A percentile compares a stretch with the other conserved stretches of the same genome.
phyloP scores from a whole-genome alignment of 2,113 vertebrate genomes.

The Pelobates fuscus region DNA sequence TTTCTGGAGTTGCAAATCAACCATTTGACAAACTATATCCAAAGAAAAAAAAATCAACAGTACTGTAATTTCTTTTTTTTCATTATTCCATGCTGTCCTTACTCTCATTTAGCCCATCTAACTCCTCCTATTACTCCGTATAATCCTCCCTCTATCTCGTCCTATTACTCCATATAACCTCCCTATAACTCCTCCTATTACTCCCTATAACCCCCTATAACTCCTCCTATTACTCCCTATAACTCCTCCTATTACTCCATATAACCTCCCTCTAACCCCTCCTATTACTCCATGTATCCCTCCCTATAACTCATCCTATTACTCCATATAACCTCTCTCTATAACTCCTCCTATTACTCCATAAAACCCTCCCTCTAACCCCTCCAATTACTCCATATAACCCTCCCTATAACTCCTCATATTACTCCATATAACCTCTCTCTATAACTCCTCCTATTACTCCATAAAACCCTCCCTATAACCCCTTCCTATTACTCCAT shows the following conservation, averaged over 20 bases:
- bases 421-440: background rate
- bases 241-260: background rate
- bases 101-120: background rate
- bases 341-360: too few relatives aligned
- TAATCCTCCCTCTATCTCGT: background rate
- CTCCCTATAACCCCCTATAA: background rate
- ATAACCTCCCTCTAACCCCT: too few relatives aligned
- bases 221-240: background rate
- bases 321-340: too few relatives aligned
- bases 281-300: background rate
- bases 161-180: background rate
- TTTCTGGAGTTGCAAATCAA: too few relatives aligned
- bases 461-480: background rate
- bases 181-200: background rate
- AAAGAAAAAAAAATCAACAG: too few relatives aligned
- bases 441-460: background rate
- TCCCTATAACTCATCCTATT: background rate
- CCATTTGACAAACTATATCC: too few relatives aligned
- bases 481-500: background rate
- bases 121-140: background rate
- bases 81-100: too few relatives aligned
- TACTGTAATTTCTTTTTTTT: too few relatives aligned
- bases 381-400: background rate
- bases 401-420: constrained; percentile 1
- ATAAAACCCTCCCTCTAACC: background rate